Percentiles rank a stretch among this genome's conserved stretches.
These are phyloP conservation scores for Nesoenas mayeri DNA, from an alignment of 2,113 vertebrate genomes.

Conservation along the genomic window DNA sequence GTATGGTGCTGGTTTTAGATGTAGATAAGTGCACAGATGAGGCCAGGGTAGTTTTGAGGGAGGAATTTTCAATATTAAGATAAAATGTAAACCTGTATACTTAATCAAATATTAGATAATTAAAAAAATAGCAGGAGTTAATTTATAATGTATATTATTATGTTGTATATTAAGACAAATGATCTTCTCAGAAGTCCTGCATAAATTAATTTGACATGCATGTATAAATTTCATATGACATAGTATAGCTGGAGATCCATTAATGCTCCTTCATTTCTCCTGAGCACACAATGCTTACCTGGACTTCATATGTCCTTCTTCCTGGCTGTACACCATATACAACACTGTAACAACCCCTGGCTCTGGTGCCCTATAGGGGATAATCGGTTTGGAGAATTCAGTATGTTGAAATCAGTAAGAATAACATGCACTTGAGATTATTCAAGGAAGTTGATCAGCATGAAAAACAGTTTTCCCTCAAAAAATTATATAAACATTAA, in stretches of 20 bases:
- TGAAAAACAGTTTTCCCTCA: not conserved
- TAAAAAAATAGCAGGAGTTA: not conserved
- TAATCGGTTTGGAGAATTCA: not conserved
- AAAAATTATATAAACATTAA: not conserved
- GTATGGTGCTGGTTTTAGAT: not conserved
- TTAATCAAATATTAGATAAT: not conserved
- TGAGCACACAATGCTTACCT: not conserved
- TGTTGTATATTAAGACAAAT: too few species aligned
- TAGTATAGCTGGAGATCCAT: not conserved
- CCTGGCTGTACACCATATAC: not conserved
- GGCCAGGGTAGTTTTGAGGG: not conserved
- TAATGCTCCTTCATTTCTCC: not conserved
- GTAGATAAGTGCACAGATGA: not conserved
- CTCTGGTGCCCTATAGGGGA: not conserved
- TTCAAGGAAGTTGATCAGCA: not conserved
- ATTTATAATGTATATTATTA: not conserved
- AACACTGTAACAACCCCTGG: not conserved
- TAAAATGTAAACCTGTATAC: not conserved
- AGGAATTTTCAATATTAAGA: not conserved
- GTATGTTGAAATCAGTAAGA: fast-evolving
- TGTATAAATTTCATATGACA: not conserved
- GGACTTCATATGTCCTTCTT: not conserved
- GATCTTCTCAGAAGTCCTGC: not conserved
- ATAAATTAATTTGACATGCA: not conserved
- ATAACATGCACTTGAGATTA: not conserved